These are phyloP conservation scores for Myiothlypis chrysogaster DNA, from an alignment of 2,797 vertebrate species.

Conservation along the genomic window DNA sequence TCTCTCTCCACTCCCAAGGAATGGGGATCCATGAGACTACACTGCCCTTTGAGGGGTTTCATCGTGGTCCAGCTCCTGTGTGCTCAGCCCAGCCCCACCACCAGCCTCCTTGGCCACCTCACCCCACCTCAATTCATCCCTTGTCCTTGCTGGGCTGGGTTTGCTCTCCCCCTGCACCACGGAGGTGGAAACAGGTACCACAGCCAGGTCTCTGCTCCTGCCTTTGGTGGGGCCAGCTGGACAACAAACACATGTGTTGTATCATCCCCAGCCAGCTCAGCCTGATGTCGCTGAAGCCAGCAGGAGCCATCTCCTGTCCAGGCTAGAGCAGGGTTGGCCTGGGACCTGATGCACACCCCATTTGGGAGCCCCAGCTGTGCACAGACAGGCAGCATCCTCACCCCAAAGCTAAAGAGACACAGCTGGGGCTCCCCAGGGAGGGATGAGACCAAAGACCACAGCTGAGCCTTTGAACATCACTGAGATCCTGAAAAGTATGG, in stretches of 20 bases:
- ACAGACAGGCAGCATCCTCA: not conserved
- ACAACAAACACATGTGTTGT: not conserved
- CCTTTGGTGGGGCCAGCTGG: not conserved
- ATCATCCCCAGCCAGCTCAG: not conserved
- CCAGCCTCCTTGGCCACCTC: not conserved
- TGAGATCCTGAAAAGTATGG: not conserved
- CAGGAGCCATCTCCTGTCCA: not conserved
- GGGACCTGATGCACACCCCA: not conserved
- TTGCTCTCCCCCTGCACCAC: not conserved
- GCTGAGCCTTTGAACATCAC: not conserved
- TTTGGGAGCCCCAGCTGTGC: not conserved
- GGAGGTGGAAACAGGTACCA: not conserved
- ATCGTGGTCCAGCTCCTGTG: not conserved
- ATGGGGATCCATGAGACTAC: not conserved
- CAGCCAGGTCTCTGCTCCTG: not conserved
- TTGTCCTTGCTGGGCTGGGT: rapidly evolving
- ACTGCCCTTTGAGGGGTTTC: not conserved
- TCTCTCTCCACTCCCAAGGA: not conserved
- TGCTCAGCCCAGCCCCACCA: not conserved
- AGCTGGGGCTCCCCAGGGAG: not conserved
- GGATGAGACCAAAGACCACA: not conserved
- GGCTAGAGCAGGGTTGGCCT: rapidly evolving
- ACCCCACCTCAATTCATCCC: not conserved
- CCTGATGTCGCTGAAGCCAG: not conserved
- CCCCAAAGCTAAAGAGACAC: not conserved